These are phyloP conservation scores for Cryptocheilus praepositus DNA, from an alignment of 2,888 invertebrate species.

Conservation along the genomic window DNA sequence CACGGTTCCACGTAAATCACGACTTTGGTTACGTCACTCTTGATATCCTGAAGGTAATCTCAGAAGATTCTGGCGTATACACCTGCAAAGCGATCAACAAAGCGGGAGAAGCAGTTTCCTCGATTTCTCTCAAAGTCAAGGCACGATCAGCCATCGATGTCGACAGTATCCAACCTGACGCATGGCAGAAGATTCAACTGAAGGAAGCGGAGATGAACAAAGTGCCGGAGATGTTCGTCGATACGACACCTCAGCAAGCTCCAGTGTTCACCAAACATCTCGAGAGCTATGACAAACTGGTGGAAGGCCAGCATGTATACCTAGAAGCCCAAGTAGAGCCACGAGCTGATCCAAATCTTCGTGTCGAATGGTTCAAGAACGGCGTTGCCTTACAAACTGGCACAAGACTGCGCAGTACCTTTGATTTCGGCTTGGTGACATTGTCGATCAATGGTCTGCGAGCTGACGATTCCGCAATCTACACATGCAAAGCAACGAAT, in stretches of 20 bases:
- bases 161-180: slow-evolving; percentile 91
- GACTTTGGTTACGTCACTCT: slow-evolving; percentile 96
- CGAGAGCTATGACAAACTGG: slow-evolving; percentile 87
- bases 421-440: slow-evolving; percentile 97
- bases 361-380: slow-evolving; percentile 95
- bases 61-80: slow-evolving; percentile 94
- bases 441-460: slow-evolving; percentile 91
- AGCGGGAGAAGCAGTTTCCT: slow-evolving; percentile 95
- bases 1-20: slow-evolving; percentile 92
- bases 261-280: slow-evolving; percentile 97
- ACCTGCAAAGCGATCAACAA: slow-evolving; percentile 96
- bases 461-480: slow-evolving; percentile 94
- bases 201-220: slow-evolving; percentile 95
- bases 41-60: slow-evolving; percentile 91
- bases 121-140: slow-evolving; percentile 92
- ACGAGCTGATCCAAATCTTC: slow-evolving; percentile 89
- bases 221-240: slow-evolving; percentile 91
- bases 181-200: slow-evolving; percentile 93
- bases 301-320: slow-evolving; percentile 91
- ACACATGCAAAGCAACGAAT: slow-evolving; percentile 96
- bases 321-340: slow-evolving; percentile 95
- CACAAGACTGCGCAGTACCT: slow-evolving; percentile 92
- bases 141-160: slow-evolving; percentile 87
- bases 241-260: slow-evolving; percentile 90
- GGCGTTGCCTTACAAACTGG: slow-evolving; percentile 91